Evolutionary conservation across 1,140 invertebrate genomes (phyloP), one percentile per base, ranked within the genome.

Genomic region (Psilanteris sp.): DNA sequence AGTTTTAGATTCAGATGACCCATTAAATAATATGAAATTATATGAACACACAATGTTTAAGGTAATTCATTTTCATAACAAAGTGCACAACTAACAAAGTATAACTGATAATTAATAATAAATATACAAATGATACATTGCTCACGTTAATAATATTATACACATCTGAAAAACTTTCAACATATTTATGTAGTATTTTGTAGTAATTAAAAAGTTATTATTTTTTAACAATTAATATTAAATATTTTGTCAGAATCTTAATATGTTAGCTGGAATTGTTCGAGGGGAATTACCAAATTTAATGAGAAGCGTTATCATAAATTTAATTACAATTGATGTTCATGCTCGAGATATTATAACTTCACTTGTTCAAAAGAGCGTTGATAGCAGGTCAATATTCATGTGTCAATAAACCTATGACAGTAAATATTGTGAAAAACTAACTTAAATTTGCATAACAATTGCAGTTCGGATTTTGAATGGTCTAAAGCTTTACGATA

Each of bases 401-500:
- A 22, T 9, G 29, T 34, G 18, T 22, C n/a, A n/a, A n/a, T n/a
- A n/a, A n/a, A n/a, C n/a, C n/a, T n/a, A n/a, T n/a, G n/a, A n/a
- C n/a, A n/a, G n/a, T n/a, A n/a, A n/a, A n/a, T n/a, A n/a, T n/a
- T n/a, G n/a, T n/a, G n/a, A n/a, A n/a, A n/a, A n/a, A n/a, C n/a
- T n/a, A n/a, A n/a, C n/a, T n/a, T n/a, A n/a, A n/a, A n/a, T n/a
- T n/a, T n/a, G 26, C 4, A 20, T 41, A 3, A 27, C 4, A 24
- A 8, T 26, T 10, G 43, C 7, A 62, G 59, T 44, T 24, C 77
- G 9, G 94, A 94, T 83, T 97, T 97, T 83, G 92, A 94, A 46
- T 98, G 96, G 97, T 88, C 95, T 2, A 96, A 96, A 87, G 95
- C 96, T 87, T 87, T 98, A 29, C 91, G 97, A 0, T 98, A 97